Percentiles rank a stretch among this genome's conserved stretches.
These are phyloP conservation scores for Anoplophora glabripennis DNA, from an alignment of 1,140 invertebrate genomes.

Conservation along the genomic window DNA sequence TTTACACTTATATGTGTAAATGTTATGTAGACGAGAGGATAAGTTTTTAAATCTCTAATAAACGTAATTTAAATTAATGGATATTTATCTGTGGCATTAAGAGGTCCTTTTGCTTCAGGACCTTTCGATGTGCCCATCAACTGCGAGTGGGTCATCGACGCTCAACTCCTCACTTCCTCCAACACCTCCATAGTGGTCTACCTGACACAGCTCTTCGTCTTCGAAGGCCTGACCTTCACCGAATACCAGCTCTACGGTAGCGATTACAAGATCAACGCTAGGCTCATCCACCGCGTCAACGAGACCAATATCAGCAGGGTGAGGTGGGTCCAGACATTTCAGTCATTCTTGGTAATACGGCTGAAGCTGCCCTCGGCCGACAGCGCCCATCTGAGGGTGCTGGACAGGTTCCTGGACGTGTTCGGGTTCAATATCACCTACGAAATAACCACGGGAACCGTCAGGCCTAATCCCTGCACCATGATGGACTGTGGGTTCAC, in stretches of 20 bases:
- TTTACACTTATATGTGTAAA: no score
- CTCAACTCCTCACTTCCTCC: constrained; percentile 54
- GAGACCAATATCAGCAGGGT: constrained; percentile 64
- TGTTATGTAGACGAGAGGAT: no score
- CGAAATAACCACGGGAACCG: constrained; percentile 62
- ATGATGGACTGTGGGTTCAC: constrained; percentile 76
- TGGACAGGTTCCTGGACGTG: constrained; percentile 77
- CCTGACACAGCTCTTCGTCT: constrained; percentile 83
- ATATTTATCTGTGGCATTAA: no score
- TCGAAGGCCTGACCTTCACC: constrained; percentile 71
- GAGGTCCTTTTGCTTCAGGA: constrained; percentile 18
- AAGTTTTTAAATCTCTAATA: no score
- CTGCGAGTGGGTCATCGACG: constrained; percentile 84
- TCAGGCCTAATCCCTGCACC: constrained; percentile 65
- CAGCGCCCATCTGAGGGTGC: constrained; percentile 78
- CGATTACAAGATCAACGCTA: constrained; percentile 57
- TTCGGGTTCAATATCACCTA: constrained; percentile 93
- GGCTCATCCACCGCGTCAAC: constrained; percentile 60
- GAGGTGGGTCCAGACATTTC: constrained; percentile 65
- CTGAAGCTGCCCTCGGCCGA: constrained; percentile 70
- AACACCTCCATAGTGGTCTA: constrained; percentile 75
- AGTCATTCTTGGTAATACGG: constrained; percentile 75
- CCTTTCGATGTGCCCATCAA: constrained; percentile 66
- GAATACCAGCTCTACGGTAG: constrained; percentile 80
- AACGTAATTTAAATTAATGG: no score